Percentiles rank a stretch among this genome's conserved stretches.
These are phyloP conservation scores for Diorhabda carinulata DNA, from an alignment of 1,140 invertebrate genomes.

Conservation along the genomic window DNA sequence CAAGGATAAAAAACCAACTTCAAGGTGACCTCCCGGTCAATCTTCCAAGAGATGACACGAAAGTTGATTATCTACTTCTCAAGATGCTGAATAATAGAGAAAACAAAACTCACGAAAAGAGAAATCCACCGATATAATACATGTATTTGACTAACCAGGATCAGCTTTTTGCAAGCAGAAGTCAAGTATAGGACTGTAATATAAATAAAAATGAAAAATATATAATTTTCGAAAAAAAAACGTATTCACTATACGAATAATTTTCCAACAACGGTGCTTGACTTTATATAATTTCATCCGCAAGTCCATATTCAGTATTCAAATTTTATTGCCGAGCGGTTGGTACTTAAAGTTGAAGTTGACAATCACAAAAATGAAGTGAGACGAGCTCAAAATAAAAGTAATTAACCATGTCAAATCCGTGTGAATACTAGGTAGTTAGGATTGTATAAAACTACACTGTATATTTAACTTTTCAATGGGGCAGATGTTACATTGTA, in stretches of 20 bases:
- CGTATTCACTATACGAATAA: neutral
- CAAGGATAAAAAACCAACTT: too few species aligned
- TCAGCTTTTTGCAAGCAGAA: too few species aligned
- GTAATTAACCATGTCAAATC: conserved; percentile 3
- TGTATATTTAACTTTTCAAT: neutral
- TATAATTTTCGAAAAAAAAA: too few species aligned
- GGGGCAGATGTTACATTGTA: neutral
- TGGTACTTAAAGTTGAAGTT: neutral
- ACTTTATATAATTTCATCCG: neutral
- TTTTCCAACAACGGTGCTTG: neutral
- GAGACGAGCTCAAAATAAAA: neutral
- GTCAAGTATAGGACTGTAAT: too few species aligned
- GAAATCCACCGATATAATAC: too few species aligned
- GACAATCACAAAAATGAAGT: neutral
- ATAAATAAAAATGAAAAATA: too few species aligned
- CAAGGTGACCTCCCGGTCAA: too few species aligned
- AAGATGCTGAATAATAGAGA: too few species aligned
- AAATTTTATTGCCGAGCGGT: neutral
- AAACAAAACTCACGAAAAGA: too few species aligned
- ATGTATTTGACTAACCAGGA: too few species aligned
- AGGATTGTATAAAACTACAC: neutral
- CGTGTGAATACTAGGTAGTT: neutral
- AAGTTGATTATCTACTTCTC: too few species aligned
- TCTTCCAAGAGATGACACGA: too few species aligned
- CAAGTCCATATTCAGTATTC: neutral